Evolutionary conservation across 2,888 invertebrate species (phyloP).

Genomic region (Idaea biselata): DNA sequence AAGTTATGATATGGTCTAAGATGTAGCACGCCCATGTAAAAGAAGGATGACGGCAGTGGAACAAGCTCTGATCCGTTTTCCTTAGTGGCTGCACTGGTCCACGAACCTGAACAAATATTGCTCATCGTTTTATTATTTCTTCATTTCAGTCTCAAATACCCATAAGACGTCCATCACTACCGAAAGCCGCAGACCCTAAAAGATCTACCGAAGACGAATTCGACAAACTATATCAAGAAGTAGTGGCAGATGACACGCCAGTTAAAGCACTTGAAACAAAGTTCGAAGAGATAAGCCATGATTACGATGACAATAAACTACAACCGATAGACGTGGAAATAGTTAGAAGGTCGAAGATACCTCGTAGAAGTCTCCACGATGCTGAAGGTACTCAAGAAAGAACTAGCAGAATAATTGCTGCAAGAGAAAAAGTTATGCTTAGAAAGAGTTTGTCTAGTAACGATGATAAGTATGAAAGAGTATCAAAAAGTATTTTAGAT

Average conservation of each 20-base stretch:
- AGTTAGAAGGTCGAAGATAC: conserved; percentile 54
- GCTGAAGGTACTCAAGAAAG: conserved; percentile 12
- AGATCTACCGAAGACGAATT: conserved; percentile 57
- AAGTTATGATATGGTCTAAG: too few relatives aligned
- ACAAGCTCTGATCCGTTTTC: too few relatives aligned
- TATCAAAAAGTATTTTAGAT: not conserved
- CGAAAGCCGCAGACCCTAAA: conserved; percentile 11
- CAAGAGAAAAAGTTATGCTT: conserved; percentile 25
- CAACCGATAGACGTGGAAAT: conserved; percentile 41
- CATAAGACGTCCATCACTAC: conserved; percentile 25
- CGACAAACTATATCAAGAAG: conserved; percentile 65
- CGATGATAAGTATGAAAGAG: conserved; percentile 16
- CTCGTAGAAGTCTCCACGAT: conserved; percentile 51
- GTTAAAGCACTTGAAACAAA: conserved; percentile 50
- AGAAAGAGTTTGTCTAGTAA: conserved; percentile 20
- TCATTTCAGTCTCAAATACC: conserved; percentile 29
- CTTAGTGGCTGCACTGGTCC: too few relatives aligned
- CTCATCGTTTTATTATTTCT: not conserved
- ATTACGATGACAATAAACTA: conserved; percentile 54
- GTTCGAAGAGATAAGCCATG: conserved; percentile 69
- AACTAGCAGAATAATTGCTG: conserved; percentile 26
- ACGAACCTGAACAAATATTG: too few relatives aligned
- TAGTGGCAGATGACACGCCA: conserved; percentile 29
- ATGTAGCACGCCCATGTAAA: too few relatives aligned
- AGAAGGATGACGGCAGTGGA: too few relatives aligned